A percentile compares a stretch with the other conserved stretches of the same genome.
Evolutionary conservation across 2,888 invertebrate species (phyloP).

Genomic region (Apodemia duryi): DNA sequence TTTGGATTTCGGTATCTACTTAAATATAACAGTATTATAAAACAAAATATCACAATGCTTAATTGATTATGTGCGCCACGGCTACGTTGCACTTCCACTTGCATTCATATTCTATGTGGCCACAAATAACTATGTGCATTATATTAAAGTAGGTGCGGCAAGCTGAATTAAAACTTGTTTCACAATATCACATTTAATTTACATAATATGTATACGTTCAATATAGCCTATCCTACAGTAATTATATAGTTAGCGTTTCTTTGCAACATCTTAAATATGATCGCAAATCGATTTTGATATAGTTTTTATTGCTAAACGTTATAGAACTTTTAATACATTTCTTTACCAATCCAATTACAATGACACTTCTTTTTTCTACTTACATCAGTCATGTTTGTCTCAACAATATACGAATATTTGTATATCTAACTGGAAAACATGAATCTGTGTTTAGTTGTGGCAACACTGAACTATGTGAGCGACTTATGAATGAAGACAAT

Average conservation of each 20-base stretch:
- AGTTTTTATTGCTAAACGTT: neutral
- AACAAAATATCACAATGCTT: too few species aligned
- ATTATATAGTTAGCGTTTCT: neutral
- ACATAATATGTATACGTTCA: constrained; percentile 16
- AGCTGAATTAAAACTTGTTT: constrained; percentile 24
- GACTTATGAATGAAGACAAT: neutral
- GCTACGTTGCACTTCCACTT: neutral
- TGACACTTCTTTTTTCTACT: neutral
- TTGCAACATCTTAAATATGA: neutral
- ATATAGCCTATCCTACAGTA: constrained; percentile 9
- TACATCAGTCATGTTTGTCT: neutral
- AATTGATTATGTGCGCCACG: too few species aligned
- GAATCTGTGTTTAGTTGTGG: neutral
- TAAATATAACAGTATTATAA: too few species aligned
- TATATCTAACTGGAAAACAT: neutral
- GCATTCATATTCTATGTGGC: neutral
- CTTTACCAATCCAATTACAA: neutral
- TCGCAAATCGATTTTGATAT: neutral
- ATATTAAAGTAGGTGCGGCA: constrained; percentile 19
- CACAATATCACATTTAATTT: constrained; percentile 17
- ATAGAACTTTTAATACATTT: neutral
- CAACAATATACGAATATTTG: neutral
- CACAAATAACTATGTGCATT: constrained; percentile 14
- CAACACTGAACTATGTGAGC: neutral
- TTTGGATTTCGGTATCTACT: neutral